Conservation (phyloP, 2,888 invertebrate genomes). For the Cacoxenus indagator region DNA sequence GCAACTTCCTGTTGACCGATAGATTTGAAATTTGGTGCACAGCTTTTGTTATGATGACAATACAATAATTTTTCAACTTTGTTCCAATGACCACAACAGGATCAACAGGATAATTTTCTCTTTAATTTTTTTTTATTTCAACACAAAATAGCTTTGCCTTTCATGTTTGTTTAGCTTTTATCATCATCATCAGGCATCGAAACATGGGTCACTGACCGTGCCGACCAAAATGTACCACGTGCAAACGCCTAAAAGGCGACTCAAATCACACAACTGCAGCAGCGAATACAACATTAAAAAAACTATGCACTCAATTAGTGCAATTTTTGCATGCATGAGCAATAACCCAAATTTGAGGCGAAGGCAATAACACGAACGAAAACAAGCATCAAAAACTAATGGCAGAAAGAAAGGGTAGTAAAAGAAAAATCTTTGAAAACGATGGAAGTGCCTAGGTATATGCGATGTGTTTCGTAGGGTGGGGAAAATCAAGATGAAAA, state of each 20-base stretch:
- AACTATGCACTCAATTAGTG: slow-evolving; percentile 12
- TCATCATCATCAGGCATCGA: not conserved
- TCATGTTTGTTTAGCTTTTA: too few species aligned
- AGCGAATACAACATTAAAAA: not conserved
- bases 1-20: too few species aligned
- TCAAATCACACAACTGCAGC: not conserved
- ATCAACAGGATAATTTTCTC: not conserved
- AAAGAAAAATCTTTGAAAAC: not conserved
- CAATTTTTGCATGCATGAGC: slow-evolving; percentile 22
- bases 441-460: not conserved
- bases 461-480: too few species aligned
- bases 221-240: not conserved
- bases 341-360: slow-evolving; percentile 16
- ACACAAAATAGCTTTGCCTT: not conserved
- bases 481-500: too few species aligned
- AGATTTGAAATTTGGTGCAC: too few species aligned
- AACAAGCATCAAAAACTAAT: not conserved
- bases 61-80: too few species aligned
- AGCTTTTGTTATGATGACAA: too few species aligned
- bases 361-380: slow-evolving; percentile 13
- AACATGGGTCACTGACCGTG: slow-evolving; percentile 9
- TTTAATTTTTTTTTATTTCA: not conserved
- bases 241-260: not conserved
- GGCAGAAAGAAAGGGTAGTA: not conserved
- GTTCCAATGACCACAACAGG: too few species aligned